phyloP scores from a whole-genome alignment of 2,797 vertebrate genomes.

The Anabacerthia variegaticeps region DNA sequence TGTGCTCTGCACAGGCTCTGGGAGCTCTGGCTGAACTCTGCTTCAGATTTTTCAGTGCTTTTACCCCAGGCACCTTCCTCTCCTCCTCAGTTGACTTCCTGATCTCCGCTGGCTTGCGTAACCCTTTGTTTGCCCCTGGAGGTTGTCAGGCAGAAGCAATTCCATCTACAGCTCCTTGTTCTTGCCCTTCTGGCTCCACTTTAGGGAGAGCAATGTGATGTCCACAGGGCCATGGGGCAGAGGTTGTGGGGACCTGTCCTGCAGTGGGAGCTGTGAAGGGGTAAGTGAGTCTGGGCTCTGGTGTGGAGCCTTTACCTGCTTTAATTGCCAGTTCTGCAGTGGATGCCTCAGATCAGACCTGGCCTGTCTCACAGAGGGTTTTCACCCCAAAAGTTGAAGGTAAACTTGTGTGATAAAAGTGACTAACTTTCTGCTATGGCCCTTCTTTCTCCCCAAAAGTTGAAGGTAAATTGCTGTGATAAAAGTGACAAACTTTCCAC shows the following conservation, averaged over 20 bases:
- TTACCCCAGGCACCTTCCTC: neutral
- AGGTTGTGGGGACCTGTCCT: neutral
- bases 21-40: neutral
- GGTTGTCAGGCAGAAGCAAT: neutral
- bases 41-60: neutral
- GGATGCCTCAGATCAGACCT: neutral
- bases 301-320: neutral
- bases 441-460: neutral
- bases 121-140: neutral
- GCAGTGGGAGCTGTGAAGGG: accelerated
- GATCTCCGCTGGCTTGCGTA: neutral
- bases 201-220: accelerated
- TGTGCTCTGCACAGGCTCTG: neutral
- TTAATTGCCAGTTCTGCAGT: neutral
- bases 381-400: neutral
- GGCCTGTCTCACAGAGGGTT: neutral
- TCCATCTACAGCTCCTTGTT: accelerated
- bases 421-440: neutral
- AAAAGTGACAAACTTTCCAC: neutral
- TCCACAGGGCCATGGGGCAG: neutral
- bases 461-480: neutral
- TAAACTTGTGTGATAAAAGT: neutral
- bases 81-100: neutral
- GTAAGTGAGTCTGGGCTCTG: accelerated
- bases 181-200: neutral